phyloP scores from a whole-genome alignment of 1,140 invertebrate genomes.

The Pemphigus obesinymphae region DNA sequence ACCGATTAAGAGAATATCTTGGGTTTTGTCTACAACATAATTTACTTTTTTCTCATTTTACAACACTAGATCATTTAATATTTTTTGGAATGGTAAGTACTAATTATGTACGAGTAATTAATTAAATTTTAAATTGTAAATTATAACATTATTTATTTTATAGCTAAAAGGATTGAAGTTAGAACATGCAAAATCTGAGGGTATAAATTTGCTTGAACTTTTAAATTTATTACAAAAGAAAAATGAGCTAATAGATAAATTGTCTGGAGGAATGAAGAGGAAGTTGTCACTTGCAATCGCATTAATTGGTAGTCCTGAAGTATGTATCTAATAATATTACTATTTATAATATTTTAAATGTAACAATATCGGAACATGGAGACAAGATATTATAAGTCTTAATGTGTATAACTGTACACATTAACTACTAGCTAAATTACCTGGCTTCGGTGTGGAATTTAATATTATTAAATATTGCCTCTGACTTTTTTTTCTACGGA shows the following conservation, averaged over 20 bases:
- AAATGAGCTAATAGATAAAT: constrained; percentile 44
- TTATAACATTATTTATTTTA: constrained; percentile 13
- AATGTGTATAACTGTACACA: no score
- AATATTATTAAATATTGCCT: no score
- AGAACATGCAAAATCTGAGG: constrained; percentile 45
- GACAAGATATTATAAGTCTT: no score
- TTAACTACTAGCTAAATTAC: no score
- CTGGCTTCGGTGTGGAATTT: no score
- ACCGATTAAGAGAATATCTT: constrained; percentile 55
- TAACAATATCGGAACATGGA: no score
- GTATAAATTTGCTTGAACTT: constrained; percentile 53
- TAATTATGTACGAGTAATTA: not conserved
- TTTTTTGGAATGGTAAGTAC: constrained; percentile 46
- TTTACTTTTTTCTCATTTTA: no score
- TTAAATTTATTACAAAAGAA: constrained; percentile 53
- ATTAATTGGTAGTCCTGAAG: constrained; percentile 60
- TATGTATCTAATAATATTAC: not conserved
- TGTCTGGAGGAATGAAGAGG: no score
- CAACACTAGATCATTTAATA: constrained; percentile 79
- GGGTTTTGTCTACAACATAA: constrained; percentile 90
- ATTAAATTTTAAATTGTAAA: not conserved
- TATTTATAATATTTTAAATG: no score
- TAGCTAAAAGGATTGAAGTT: constrained; percentile 56
- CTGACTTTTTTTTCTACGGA: no score
- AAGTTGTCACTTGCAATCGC: constrained; percentile 77